Evolutionary conservation across 1,140 invertebrate species (phyloP).

Genomic region (Drosophila kurseongensis): DNA sequence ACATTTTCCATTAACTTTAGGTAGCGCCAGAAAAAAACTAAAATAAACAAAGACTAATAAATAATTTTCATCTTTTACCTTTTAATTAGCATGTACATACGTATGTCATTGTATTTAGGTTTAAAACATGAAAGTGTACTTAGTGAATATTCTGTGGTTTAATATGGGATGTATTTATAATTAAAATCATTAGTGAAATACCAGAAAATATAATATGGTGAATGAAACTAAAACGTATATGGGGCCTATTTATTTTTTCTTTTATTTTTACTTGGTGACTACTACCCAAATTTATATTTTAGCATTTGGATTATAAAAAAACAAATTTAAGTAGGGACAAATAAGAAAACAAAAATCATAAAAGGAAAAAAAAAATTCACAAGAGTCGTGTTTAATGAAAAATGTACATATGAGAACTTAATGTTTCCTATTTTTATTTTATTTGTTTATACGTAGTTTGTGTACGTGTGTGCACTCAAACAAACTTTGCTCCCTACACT

Average conservation of each 20-base stretch:
- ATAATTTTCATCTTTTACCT: too few species aligned
- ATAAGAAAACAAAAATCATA: too few species aligned
- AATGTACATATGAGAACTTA: slow-evolving; percentile 37
- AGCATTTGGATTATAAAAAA: neutral
- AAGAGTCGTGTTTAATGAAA: slow-evolving; percentile 55
- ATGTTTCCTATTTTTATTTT: slow-evolving; percentile 41
- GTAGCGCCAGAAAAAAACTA: neutral
- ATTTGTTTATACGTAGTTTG: slow-evolving; percentile 15
- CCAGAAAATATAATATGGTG: too few species aligned
- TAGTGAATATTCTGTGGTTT: too few species aligned
- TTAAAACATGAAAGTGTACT: too few species aligned
- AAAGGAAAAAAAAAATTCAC: neutral
- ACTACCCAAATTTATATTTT: too few species aligned
- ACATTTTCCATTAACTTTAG: slow-evolving; percentile 8
- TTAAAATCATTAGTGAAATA: too few species aligned
- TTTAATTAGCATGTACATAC: neutral
- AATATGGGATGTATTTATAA: too few species aligned
- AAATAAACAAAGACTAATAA: neutral
- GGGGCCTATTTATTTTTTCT: neutral
- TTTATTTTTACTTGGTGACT: too few species aligned
- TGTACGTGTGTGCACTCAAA: slow-evolving; percentile 63
- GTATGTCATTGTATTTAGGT: neutral
- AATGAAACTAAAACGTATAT: too few species aligned
- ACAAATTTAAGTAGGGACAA: neutral
- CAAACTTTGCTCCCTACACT: slow-evolving; percentile 82